These are phyloP conservation scores for Colinus virginianus DNA, from an alignment of 2,113 vertebrate species.

Conservation along the genomic window DNA sequence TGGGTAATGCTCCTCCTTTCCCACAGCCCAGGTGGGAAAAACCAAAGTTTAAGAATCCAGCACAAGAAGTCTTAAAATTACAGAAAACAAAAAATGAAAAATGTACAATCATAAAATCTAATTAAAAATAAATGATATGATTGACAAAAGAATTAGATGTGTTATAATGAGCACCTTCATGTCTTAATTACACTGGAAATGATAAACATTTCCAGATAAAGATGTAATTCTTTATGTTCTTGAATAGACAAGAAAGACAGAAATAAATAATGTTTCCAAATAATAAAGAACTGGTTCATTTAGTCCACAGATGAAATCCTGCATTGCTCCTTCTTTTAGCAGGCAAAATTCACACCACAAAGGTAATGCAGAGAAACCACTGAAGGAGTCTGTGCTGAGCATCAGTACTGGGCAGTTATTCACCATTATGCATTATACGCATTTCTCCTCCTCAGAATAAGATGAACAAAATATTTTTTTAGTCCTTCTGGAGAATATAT, in stretches of 20 bases:
- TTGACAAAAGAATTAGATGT: background rate
- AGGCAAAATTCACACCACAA: background rate
- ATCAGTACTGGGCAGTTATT: background rate
- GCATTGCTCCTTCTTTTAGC: background rate
- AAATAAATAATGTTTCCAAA: background rate
- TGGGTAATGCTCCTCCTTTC: fast-evolving
- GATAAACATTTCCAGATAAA: conserved; percentile 23
- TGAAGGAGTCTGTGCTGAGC: background rate
- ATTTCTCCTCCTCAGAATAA: background rate
- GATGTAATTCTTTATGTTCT: background rate
- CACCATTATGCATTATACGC: background rate
- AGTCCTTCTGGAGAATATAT: background rate
- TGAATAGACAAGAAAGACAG: background rate
- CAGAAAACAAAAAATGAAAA: background rate
- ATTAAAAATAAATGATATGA: background rate
- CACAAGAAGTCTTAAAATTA: background rate
- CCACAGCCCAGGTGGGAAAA: background rate
- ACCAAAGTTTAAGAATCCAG: background rate
- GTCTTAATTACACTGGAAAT: background rate
- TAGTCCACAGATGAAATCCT: background rate
- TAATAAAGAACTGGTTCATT: background rate
- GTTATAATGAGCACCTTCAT: conserved; percentile 19
- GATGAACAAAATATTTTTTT: background rate
- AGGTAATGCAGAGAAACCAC: background rate
- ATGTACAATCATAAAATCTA: background rate